Evolutionary conservation across 2,888 invertebrate species (phyloP), one percentile per base, ranked within the genome.

Genomic region (Aleiodes alternator): DNA sequence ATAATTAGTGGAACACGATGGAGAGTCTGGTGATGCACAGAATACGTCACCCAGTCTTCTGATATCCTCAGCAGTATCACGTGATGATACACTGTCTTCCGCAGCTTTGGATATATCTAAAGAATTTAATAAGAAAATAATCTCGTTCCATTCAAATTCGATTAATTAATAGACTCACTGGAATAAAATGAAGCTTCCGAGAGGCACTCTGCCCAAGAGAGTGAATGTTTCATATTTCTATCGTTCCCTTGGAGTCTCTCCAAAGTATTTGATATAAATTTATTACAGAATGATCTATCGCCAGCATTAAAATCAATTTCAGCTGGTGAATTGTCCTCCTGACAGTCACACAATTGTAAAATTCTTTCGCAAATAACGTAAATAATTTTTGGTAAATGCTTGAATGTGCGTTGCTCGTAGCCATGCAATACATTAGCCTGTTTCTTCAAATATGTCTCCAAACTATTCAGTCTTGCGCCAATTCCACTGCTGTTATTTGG

Each of bases 331-430:
- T 88, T 90, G 81, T 91, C 91, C n/a, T 91, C 91, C 73, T 92
- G 91, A 82, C 94, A 93, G 1, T 93, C 93, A 81, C 94, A 93
- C 4, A 96, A 90, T 84, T 93, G 92, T 16, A 96, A 91, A 38
- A 96, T 92, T 55, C 95, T 92, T 87, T 96, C 96, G 85, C 96
- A 96, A 73, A 95, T 91, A 79, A 93, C 91, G 89, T 94, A 95
- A n/a, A 96, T 90, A 81, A 96, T 92, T 95, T 96, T 96, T 50
- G 96, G 96, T 82, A 96, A 91, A 87, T 94, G 92, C 86, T 93
- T 94, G 79, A 96, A 93, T 11, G 92, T 92, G 80, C 96, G 90
- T 80, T 95, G 95, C 80, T 96, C 96, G 78, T 94, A 92, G 0
- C 96, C 96, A 84, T 96, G 96, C 2, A 96, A 90, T 3, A 94